These are phyloP conservation scores for Pionites leucogaster DNA, from an alignment of 2,113 vertebrate genomes.

Conservation along the genomic window DNA sequence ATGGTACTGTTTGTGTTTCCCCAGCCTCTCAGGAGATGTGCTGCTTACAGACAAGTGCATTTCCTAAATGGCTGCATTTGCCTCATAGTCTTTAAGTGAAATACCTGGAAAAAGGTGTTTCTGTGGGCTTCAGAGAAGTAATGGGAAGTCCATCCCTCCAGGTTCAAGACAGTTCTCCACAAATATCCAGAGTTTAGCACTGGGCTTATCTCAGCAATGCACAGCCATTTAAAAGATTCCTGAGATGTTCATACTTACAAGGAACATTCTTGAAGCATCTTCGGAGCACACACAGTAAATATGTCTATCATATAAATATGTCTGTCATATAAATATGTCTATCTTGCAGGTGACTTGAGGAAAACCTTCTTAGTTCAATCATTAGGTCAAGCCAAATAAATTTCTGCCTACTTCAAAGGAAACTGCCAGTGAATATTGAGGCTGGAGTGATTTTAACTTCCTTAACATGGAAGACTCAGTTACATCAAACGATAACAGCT, in stretches of 20 bases:
- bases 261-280: not conserved
- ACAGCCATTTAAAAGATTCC: not conserved
- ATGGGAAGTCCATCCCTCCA: not conserved
- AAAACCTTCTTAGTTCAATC: slow-evolving; percentile 22
- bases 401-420: slow-evolving; percentile 14
- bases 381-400: slow-evolving; percentile 21
- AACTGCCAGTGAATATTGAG: slow-evolving; percentile 2
- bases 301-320: not conserved
- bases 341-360: not conserved
- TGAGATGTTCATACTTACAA: not conserved
- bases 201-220: not conserved
- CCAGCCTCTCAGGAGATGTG: accelerated
- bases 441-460: slow-evolving; percentile 32
- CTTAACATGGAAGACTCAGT: slow-evolving; percentile 1
- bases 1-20: not conserved
- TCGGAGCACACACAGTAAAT: not conserved
- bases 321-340: not conserved
- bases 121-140: not conserved
- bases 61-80: not conserved
- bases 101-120: not conserved
- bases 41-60: not conserved
- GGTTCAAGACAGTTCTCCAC: not conserved
- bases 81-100: not conserved
- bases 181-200: not conserved
- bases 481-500: not conserved